Evolutionary conservation across 2,888 invertebrate genomes (phyloP).

Genomic region (Plagodis pulveraria): DNA sequence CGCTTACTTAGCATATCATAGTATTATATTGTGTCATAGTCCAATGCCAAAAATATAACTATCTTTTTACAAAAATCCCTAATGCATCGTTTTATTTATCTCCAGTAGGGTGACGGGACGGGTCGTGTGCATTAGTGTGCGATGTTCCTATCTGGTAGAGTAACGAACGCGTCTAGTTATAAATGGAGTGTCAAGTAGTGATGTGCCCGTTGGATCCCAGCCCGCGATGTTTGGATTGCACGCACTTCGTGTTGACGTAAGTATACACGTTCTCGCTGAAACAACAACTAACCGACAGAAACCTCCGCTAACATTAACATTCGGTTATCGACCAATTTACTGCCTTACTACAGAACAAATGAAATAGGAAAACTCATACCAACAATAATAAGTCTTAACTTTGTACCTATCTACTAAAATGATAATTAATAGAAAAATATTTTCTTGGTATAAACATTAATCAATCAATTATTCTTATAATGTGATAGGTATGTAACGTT

Average conservation of each 20-base stretch:
- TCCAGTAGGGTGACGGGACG: conserved; percentile 43
- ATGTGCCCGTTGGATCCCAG: conserved; percentile 12
- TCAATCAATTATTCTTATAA: no score
- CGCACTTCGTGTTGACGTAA: conserved; percentile 1
- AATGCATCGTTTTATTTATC: conserved; percentile 79
- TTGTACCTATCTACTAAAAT: no score
- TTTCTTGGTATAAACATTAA: no score
- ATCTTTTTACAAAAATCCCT: conserved; percentile 85
- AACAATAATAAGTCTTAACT: no score
- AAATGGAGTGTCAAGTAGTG: conserved; percentile 7
- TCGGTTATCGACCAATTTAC: background rate
- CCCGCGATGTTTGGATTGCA: background rate
- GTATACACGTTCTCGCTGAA: conserved; percentile 7
- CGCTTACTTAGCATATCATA: conserved; percentile 86
- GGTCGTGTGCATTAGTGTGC: conserved; percentile 26
- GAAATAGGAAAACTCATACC: no score
- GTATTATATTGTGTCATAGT: conserved; percentile 86
- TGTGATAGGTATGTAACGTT: no score
- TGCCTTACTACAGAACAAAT: no score
- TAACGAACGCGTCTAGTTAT: background rate
- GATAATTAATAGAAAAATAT: no score
- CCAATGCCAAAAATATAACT: conserved; percentile 86
- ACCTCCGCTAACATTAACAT: background rate
- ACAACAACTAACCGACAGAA: background rate
- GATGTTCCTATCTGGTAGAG: background rate